Evolutionary conservation across 2,888 invertebrate genomes (phyloP), one percentile per base, ranked within the genome.

Genomic region (Acanthosoma haemorrhoidale): DNA sequence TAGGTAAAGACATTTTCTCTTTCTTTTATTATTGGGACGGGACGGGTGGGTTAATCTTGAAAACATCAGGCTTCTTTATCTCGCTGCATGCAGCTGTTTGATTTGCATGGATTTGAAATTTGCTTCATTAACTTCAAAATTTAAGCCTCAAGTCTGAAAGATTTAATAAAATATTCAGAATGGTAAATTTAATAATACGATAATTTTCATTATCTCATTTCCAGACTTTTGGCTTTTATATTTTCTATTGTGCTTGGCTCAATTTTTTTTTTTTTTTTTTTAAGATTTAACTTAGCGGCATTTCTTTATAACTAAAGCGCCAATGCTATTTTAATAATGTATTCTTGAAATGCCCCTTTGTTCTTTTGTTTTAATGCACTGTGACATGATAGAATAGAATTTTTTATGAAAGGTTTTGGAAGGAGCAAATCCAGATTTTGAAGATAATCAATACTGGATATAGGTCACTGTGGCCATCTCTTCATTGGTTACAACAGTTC

Each of bases 371-470:
- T n/a, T 34, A 18, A 16, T n/a, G 61, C 36, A 34, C 36, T 21
- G 34, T 61, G 15, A 25, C 29, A 51, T 5, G 13, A n/a, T 61
- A 36, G 61, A 36, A 61, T 61, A 21, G 59, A 59, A 32, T 29
- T 9, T 9, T 21, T n/a, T 29, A 29, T 38, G 25, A 38, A 36
- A 29, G 41, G 15, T 64, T 64, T 64, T 64, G 64, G 39, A 64
- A 64, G 68, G 38, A 32, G 38, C 68, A 57, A 31, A 31, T 36
- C 67, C 58, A 58, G 58, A 29, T 68, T 57, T 57, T 39, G n/a
- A 58, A 58, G 25, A 21, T 25, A 43, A 69, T 69, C 69, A 69
- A 69, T 69, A 69, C 69, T 60, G 39, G 59, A 69, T 57, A 29
- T 69, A 61, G 69, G 69, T 69, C 69, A 69, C 36, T 43, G 60